Conservation (phyloP, 2,888 invertebrate species). For the Drosophila glabriapex region DNA sequence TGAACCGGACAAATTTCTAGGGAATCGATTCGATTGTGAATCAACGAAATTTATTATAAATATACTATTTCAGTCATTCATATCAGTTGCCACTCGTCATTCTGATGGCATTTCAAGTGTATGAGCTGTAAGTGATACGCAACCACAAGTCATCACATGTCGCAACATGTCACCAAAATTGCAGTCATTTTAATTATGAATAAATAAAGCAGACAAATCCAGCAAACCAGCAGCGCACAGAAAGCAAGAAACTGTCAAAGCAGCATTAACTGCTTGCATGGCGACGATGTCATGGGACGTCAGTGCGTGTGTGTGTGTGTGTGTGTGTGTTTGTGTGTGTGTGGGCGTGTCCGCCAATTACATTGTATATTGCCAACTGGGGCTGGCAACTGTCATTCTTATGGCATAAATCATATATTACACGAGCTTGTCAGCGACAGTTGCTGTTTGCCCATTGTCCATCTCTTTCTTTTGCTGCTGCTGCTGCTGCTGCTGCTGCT, state of each 20-base stretch:
- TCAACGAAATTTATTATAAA: not conserved
- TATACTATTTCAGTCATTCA: not conserved
- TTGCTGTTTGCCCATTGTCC: conserved; percentile 20
- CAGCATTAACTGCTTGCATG: conserved; percentile 2
- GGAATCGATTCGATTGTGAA: conserved; percentile 2
- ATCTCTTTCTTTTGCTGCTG: not conserved
- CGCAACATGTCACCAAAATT: conserved; percentile 23
- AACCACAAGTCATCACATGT: conserved; percentile 8
- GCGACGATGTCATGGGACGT: not conserved
- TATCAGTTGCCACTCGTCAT: not conserved
- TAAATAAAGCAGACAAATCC: conserved; percentile 20
- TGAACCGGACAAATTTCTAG: not conserved
- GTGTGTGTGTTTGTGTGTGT: not conserved
- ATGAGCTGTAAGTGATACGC: not conserved
- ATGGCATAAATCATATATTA: conserved; percentile 68
- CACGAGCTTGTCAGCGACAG: conserved; percentile 65
- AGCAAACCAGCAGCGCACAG: not conserved
- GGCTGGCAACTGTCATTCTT: conserved; percentile 49
- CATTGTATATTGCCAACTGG: conserved; percentile 9
- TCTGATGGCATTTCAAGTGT: not conserved
- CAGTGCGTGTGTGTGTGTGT: not conserved
- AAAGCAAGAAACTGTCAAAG: conserved; percentile 4
- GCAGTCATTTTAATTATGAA: conserved; percentile 42
- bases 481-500: conserved; percentile 4
- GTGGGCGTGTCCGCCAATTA: conserved; percentile 9